Base-by-base conservation (phyloP, 2,113 vertebrate species). In the Dromaius novaehollandiae region DNA sequence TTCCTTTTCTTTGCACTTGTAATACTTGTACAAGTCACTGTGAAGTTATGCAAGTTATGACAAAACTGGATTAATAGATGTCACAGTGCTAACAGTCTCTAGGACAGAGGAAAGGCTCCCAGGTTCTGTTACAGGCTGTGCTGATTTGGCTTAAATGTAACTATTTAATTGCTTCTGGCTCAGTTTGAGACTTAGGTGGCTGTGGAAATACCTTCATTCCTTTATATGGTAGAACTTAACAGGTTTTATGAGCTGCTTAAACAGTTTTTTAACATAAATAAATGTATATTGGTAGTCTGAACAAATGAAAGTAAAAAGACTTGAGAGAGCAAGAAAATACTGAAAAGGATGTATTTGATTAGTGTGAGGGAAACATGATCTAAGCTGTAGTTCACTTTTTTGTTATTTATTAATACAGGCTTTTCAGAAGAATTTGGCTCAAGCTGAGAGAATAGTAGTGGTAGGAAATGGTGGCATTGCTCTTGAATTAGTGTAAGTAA, bases 401-500 rank as follows among this genome's bases (percentile, higher is more conserved):
- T 71, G 68, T 90, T 83, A 83, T 78, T 93, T 92, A 88, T 70
- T 80, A 55, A 96, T 95, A 22, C 86, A 99, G 99, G 99, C 99
- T 86, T 99, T 99, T 96, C 99, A 99, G 98, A 99, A 98, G 95
- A 97, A 97, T 50, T 98, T 99, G 92, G 97, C 97, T 40, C 97
- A 96, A 82, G 99, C 99, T 46, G 99, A 98, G 94, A 98, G 99
- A 94, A 98, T 99, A n/a, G 95, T 98, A 73, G 98, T 99, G 17
- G 97, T 99, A 53, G 99, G 99, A 77, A 99, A 99, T 48, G 99
- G 99, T 93, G 99, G 99, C 48, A 99, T 99, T 85, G 99, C 99
- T 2, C 97, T 99, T 76, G 99, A 99, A 96, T 97, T 99, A 81
- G 99, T 98, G 99, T 99, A 97, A 99, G 99, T 99, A 92, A 95